phyloP scores from a whole-genome alignment of 1,140 invertebrate species.

The Macrobrachium rosenbergii region DNA sequence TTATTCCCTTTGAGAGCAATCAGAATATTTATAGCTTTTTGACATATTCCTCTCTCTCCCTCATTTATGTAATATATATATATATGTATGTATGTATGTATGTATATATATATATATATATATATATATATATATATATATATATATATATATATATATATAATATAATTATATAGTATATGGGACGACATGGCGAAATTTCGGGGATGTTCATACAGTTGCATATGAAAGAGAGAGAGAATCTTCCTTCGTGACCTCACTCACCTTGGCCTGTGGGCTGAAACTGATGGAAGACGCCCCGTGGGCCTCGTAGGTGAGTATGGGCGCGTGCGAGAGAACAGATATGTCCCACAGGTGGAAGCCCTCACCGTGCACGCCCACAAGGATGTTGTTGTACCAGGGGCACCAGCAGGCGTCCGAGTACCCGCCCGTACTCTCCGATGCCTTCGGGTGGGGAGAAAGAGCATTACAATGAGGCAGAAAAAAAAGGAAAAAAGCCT shows the following conservation, averaged over 20 bases:
- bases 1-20: too few relatives aligned
- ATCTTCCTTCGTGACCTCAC: too few relatives aligned
- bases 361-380: conserved; percentile 3
- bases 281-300: conserved; percentile 1
- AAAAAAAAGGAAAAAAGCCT: too few relatives aligned
- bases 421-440: neutral
- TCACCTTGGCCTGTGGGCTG: neutral
- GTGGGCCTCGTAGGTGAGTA: neutral
- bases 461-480: neutral
- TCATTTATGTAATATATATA: too few relatives aligned
- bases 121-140: neutral
- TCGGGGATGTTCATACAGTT: too few relatives aligned
- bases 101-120: too few relatives aligned
- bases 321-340: neutral
- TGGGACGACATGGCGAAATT: too few relatives aligned
- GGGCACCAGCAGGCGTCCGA: conserved; percentile 9
- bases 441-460: neutral
- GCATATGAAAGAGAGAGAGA: too few relatives aligned
- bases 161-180: too few relatives aligned
- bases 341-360: neutral
- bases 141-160: conserved; percentile 5
- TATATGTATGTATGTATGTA: too few relatives aligned
- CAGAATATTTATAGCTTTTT: too few relatives aligned
- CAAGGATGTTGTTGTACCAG: neutral
- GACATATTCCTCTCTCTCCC: too few relatives aligned